Conservation (phyloP, 2,888 invertebrate species). For the Linnaemya vulpina region DNA sequence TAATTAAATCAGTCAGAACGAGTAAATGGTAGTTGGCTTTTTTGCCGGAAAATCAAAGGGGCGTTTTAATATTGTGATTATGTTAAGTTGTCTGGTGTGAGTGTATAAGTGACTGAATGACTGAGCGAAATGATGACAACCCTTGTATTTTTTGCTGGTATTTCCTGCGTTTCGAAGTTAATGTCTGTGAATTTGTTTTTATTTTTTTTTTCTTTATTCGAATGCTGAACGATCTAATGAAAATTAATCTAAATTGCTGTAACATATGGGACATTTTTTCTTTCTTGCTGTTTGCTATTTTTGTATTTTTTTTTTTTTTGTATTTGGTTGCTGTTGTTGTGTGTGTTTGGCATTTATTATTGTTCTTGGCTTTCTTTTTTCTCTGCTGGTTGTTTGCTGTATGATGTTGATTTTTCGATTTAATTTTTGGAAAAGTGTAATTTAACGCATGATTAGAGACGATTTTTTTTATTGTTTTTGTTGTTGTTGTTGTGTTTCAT, state of each 20-base stretch:
- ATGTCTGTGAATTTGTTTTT: conserved; percentile 25
- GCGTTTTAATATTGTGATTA: conserved; percentile 67
- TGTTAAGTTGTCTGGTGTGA: conserved; percentile 54
- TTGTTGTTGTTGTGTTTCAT: conserved; percentile 20
- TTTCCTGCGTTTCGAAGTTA: neutral
- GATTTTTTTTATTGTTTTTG: conserved; percentile 25
- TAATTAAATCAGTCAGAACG: conserved; percentile 53
- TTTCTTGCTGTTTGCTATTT: conserved; percentile 42
- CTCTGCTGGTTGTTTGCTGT: conserved; percentile 44
- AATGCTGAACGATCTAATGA: conserved; percentile 66
- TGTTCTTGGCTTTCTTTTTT: conserved; percentile 29
- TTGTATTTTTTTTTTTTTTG: conserved; percentile 3
- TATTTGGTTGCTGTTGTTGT: conserved; percentile 31
- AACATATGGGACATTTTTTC: conserved; percentile 76
- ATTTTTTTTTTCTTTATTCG: conserved; percentile 35
- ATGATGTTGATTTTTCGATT: conserved; percentile 66
- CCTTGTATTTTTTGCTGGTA: conserved; percentile 46
- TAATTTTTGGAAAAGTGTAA: conserved; percentile 72
- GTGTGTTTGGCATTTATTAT: conserved; percentile 59
- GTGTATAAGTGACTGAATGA: conserved; percentile 20
- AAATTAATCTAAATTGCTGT: conserved; percentile 75
- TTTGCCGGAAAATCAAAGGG: conserved; percentile 63
- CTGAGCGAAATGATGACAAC: conserved; percentile 53
- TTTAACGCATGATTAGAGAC: conserved; percentile 71
- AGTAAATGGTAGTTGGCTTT: conserved; percentile 38